These are phyloP conservation scores for Motacilla tschutschensis DNA, from an alignment of 2,113 vertebrate genomes.

Conservation along the genomic window DNA sequence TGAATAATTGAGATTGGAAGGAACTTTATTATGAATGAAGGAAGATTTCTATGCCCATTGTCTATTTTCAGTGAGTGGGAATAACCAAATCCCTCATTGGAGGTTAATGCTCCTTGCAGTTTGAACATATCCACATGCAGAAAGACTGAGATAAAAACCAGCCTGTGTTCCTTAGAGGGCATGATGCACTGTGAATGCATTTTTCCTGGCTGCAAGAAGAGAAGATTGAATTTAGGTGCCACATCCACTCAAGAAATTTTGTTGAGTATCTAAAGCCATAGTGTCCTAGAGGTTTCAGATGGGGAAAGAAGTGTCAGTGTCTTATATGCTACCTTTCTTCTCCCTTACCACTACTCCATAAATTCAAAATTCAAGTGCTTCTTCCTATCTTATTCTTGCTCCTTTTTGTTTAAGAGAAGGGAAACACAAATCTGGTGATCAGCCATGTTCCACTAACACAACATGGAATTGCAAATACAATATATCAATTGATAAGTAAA, in stretches of 20 bases:
- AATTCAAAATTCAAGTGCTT: background rate
- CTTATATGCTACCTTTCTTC: background rate
- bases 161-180: background rate
- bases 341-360: background rate
- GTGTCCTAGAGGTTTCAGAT: background rate
- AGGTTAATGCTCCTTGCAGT: background rate
- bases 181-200: fast-evolving
- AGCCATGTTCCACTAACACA: background rate
- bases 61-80: background rate
- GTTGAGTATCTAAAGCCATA: background rate
- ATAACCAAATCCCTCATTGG: background rate
- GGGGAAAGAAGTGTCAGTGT: background rate
- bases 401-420: background rate
- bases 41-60: background rate
- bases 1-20: background rate
- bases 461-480: background rate
- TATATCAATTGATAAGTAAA: background rate
- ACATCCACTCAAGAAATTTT: background rate
- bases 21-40: background rate
- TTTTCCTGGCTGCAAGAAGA: background rate
- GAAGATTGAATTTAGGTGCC: background rate
- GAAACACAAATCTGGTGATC: background rate
- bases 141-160: background rate
- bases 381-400: background rate
- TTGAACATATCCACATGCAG: background rate